phyloP scores from a whole-genome alignment of 2,888 invertebrate species.

The Hirtodrosophila alboralis region DNA sequence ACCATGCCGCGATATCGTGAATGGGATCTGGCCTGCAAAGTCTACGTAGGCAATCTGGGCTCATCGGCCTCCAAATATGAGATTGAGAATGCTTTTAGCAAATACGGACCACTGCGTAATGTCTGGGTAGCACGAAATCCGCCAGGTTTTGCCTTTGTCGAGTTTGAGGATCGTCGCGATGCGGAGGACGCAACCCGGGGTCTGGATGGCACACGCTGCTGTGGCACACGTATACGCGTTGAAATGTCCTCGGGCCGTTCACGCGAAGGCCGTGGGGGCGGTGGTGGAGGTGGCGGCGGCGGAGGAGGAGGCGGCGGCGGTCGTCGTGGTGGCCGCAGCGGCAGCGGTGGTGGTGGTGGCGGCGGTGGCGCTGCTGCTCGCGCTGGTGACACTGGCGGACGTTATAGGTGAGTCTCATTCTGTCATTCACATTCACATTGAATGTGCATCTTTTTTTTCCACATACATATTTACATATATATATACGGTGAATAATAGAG shows the following conservation, averaged over 20 bases:
- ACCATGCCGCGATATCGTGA: constrained; percentile 86
- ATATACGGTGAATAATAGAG: background rate
- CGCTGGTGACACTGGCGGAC: constrained; percentile 76
- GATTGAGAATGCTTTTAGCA: constrained; percentile 92
- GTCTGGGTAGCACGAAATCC: constrained; percentile 97
- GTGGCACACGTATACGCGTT: constrained; percentile 94
- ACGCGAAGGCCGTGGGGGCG: constrained; percentile 88
- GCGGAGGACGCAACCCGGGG: constrained; percentile 93
- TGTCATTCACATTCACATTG: background rate
- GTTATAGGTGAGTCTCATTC: constrained; percentile 80
- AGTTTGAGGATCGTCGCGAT: constrained; percentile 93
- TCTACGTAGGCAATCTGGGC: constrained; percentile 95
- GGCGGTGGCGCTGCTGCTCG: constrained; percentile 76
- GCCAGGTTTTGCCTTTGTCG: constrained; percentile 94
- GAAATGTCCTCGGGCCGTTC: constrained; percentile 96
- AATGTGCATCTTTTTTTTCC: constrained; percentile 7
- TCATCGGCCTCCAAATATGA: constrained; percentile 94
- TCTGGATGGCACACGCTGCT: constrained; percentile 92
- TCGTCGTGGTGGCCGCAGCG: constrained; percentile 85
- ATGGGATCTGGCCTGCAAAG: constrained; percentile 93
- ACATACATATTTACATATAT: constrained; percentile 4
- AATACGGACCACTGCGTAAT: constrained; percentile 93
- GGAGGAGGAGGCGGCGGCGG: constrained; percentile 86
- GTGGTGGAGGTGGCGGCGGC: constrained; percentile 80
- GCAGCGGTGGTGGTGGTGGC: constrained; percentile 83